phyloP scores from a whole-genome alignment of 2,797 vertebrate genomes.

The Coregonus suidteri region DNA sequence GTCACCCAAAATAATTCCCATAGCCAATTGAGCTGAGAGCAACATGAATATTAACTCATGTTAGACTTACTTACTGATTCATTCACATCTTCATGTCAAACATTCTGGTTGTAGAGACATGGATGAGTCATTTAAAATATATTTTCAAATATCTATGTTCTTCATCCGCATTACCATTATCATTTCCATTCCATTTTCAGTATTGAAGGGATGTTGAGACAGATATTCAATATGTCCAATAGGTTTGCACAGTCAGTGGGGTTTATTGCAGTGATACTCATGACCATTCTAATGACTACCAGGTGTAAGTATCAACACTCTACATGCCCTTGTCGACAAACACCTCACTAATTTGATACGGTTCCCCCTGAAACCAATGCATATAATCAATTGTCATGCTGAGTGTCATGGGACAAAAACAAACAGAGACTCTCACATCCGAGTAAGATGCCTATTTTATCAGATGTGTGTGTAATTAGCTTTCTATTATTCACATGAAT shows the following conservation, averaged over 20 bases:
- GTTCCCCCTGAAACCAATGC: not conserved
- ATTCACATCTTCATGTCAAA: no score
- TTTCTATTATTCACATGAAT: not conserved
- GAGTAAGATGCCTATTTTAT: not conserved
- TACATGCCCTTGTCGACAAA: conserved; percentile 11
- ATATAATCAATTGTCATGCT: conserved; percentile 16
- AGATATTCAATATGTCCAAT: not conserved
- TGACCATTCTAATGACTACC: conserved; percentile 7
- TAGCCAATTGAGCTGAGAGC: no score
- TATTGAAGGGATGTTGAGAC: not conserved
- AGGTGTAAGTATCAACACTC: conserved; percentile 13
- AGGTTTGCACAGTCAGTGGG: not conserved
- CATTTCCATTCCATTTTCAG: conserved; percentile 1
- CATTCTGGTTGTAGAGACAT: no score
- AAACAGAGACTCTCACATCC: not conserved
- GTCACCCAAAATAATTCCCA: not conserved
- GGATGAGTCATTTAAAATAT: no score
- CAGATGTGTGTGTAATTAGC: not conserved
- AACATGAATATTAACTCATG: no score
- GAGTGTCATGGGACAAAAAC: conserved; percentile 24
- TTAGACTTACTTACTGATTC: no score
- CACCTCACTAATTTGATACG: conserved; percentile 1
- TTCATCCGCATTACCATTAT: no score
- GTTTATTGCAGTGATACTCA: not conserved
- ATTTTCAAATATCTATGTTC: no score